Base-by-base conservation (phyloP, 2,113 vertebrate genomes). In the Pelvicachromis taeniatus region DNA sequence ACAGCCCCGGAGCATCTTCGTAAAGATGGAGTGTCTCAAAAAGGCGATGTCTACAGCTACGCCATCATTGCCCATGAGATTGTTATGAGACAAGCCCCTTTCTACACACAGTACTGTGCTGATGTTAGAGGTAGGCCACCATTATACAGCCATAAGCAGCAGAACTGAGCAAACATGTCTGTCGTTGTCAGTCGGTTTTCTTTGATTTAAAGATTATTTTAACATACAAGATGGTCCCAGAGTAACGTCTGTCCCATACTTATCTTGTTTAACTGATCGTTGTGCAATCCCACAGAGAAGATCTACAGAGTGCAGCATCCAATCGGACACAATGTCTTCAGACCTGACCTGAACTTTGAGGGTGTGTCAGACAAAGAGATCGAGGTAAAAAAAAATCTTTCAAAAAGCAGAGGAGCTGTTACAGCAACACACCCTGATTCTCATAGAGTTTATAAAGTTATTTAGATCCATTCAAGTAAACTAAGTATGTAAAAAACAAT, bases 11-110 rank as follows among this genome's bases (percentile, higher is more conserved):
- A 99, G 86, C 98, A 99, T 84, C 96, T 99, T 13, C 97, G 98
- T 31, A 84, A 94, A 6, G 93, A 95, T n/a, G 96, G 93, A 1
- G 88, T 96, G 35, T 99, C 99, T 78, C 99, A 99, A 91, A 99
- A 99, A 91, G 98, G 98, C 1, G 99, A 99, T 0, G 97, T 99
- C 9, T 99, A 99, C 92, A 98, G 99, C 94, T 99, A 97, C 0
- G 97, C 97, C 26, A 97, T 99, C 93, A 98, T 99, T 6, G 96
- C 97, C 6, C 98, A 99, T 73, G 99, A 99, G 95, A 99, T 99
- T 61, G 90, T 99, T 14, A 89, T 97, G 52, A 96, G 99, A 21
- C 94, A 84, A 61, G 89, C 94, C 16, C 96, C 97, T 0, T 99
- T 99, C 93, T 97, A 97, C 80, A 97, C 96, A 0, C 2, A 91